Evolutionary conservation across 2,797 vertebrate genomes (phyloP).

Genomic region (Phataginus tetradactyla): DNA sequence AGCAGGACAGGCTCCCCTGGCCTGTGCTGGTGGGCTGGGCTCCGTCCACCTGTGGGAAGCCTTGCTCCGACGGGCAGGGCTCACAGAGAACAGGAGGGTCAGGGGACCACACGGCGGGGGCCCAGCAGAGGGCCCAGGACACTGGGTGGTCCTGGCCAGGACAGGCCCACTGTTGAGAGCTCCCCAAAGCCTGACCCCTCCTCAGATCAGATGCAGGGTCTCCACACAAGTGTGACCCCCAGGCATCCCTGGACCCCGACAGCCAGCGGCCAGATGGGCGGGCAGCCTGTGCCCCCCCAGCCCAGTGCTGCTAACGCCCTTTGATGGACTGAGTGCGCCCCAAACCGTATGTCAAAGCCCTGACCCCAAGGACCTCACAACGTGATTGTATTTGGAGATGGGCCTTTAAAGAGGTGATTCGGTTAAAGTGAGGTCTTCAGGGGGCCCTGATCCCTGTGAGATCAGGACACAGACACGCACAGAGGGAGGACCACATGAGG

Average conservation of each 20-base stretch:
- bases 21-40: not conserved
- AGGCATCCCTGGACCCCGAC: no score
- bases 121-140: not conserved
- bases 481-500: accelerated
- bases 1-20: not conserved
- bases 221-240: no score
- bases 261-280: not conserved
- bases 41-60: no score
- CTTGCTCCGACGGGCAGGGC: not conserved
- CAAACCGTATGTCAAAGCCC: not conserved
- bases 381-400: not conserved
- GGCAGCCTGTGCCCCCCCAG: not conserved
- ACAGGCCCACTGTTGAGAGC: not conserved
- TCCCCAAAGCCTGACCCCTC: not conserved
- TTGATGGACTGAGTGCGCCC: not conserved
- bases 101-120: no score
- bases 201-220: not conserved
- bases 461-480: not conserved
- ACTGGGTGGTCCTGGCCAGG: no score
- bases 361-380: not conserved
- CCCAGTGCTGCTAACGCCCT: not conserved
- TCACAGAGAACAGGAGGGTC: not conserved
- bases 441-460: not conserved
- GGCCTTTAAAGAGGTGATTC: not conserved
- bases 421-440: not conserved